Base-by-base conservation (phyloP, 37 sponge, comb jelly and placozoan genomes). In the Chondrosia reniformis region DNA sequence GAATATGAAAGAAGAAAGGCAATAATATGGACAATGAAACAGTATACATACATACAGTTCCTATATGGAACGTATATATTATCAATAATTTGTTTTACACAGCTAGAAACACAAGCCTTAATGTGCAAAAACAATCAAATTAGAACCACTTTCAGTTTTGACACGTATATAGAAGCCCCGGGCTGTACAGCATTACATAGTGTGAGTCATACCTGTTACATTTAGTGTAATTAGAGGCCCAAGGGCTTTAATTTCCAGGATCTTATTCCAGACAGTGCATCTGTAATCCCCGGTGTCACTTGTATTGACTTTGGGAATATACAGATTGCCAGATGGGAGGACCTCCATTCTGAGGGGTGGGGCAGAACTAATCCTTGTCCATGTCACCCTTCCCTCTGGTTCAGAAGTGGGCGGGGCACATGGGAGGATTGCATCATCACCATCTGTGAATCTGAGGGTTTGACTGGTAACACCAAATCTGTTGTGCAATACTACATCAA, bases 341-440 rank as follows among this genome's bases (percentile, higher is more conserved):
- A 59, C 61, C 61, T 13, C 22, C 30, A 25, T 59, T 7, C 22
- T 59, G 22, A 7, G 6, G 9, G 61, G 61, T 25, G 28, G 17
- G 4, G 30, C 61, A 6, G 61, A 59, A 30, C 72, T 25, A 13
- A 41, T 31, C 12, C 42, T 39, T 13, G 15, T 40, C 72, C 43
- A 40, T 1, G 22, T 39, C 15, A 69, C 0, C n/a, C 4, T 1
- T 1, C 44, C 22, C 44, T 69, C 15, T 69, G 72, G 72, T 3
- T 8, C 43, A 40, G 72, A 69, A 19, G 1, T 40, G 44, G 72
- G 72, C 12, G 41, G 41, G 41, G 72, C 72, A 40, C 72, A 69
- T 7, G 43, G 43, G 37, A 69, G 43, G 44, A 69, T 40, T 24
- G 43, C 72, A 31, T 24, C 72, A 69, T 44, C 72, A 0, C 72